Percentiles rank a stretch among this genome's conserved stretches.
phyloP scores from a whole-genome alignment of 1,140 invertebrate genomes.

The Pentalonia nigronervosa region DNA sequence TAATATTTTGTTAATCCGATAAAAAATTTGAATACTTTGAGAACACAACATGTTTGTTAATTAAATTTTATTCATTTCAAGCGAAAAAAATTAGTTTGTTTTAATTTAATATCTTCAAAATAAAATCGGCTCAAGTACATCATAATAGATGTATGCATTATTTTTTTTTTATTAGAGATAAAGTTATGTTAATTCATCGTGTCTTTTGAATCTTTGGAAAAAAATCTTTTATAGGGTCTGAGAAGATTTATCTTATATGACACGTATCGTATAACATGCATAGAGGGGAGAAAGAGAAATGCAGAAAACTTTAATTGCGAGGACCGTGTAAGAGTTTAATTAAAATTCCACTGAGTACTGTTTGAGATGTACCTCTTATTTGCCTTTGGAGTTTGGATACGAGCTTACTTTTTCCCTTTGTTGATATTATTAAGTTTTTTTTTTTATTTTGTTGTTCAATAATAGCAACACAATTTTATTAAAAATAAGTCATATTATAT shows the following conservation, averaged over 20 bases:
- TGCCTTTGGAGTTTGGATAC: neutral
- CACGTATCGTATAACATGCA: constrained; percentile 23
- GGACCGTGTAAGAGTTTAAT: constrained; percentile 43
- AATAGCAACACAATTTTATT: neutral
- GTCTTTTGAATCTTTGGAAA: constrained; percentile 13
- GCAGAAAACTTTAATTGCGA: constrained; percentile 37
- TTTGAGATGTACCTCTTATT: neutral
- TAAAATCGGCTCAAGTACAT: neutral
- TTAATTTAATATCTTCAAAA: neutral
- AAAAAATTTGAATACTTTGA: neutral
- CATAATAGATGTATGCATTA: neutral
- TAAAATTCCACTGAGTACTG: constrained; percentile 34
- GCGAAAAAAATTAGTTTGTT: neutral
- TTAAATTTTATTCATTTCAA: neutral
- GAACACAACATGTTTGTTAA: neutral
- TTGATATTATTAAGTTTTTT: neutral
- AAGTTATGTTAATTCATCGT: neutral
- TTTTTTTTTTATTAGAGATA: neutral
- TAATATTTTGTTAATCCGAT: too few relatives aligned
- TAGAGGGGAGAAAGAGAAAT: neutral
- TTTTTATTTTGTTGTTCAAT: neutral
- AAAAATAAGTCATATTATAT: neutral
- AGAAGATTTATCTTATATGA: constrained; percentile 38
- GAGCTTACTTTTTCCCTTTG: neutral
- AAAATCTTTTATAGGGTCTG: neutral